phyloP scores from a whole-genome alignment of 2,888 invertebrate species.

The Mimas tiliae region DNA sequence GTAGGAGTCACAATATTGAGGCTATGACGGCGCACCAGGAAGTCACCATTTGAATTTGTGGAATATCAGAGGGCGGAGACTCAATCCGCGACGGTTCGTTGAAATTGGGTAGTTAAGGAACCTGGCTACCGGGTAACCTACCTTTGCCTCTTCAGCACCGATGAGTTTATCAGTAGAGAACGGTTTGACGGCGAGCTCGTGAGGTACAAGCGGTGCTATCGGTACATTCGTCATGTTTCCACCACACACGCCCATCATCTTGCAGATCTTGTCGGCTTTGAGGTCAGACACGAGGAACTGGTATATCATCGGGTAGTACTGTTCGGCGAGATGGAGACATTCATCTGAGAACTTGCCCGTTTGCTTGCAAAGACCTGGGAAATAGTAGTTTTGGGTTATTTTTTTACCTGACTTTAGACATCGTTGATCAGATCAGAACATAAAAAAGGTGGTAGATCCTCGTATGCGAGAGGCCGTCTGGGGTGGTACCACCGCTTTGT shows the following conservation, averaged over 20 bases:
- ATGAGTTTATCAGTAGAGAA: slow-evolving; percentile 54
- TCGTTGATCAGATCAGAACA: too few species aligned
- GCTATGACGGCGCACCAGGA: too few species aligned
- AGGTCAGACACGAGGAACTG: slow-evolving; percentile 87
- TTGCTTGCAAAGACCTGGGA: slow-evolving; percentile 90
- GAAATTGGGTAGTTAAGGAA: too few species aligned
- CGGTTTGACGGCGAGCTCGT: slow-evolving; percentile 65
- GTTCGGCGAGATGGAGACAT: slow-evolving; percentile 90
- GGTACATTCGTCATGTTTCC: slow-evolving; percentile 67
- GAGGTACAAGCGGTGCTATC: slow-evolving; percentile 86
- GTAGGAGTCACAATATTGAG: too few species aligned
- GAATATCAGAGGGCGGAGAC: too few species aligned
- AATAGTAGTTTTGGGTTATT: background rate
- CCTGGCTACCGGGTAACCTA: too few species aligned
- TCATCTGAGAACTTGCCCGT: slow-evolving; percentile 89
- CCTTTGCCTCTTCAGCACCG: slow-evolving; percentile 65
- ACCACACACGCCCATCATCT: slow-evolving; percentile 89
- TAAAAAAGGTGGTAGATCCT: too few species aligned
- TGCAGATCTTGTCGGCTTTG: slow-evolving; percentile 88
- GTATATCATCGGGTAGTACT: slow-evolving; percentile 92
- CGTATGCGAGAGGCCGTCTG: too few species aligned
- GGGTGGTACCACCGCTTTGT: too few species aligned
- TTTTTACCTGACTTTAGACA: background rate
- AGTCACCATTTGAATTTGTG: too few species aligned
- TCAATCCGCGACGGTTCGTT: too few species aligned